Evolutionary conservation across 1,140 invertebrate species (phyloP).

Genomic region (Schlechtendalia chinensis): DNA sequence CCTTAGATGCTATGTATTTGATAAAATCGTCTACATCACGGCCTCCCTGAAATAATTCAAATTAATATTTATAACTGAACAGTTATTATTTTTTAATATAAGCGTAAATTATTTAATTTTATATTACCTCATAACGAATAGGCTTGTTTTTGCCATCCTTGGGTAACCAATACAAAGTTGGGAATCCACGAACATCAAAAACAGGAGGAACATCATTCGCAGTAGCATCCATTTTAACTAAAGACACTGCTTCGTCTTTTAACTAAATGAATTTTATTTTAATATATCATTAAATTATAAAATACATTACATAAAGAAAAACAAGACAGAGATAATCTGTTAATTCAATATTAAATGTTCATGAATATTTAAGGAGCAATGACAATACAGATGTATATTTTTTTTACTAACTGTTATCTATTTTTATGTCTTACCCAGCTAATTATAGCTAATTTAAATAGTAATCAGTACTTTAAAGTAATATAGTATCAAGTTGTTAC

Average conservation of each 20-base stretch:
- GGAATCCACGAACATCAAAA: constrained; percentile 95
- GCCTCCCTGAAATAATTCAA: constrained; percentile 68
- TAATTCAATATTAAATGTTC: too few species aligned
- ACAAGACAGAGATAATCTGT: too few species aligned
- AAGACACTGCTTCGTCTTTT: constrained; percentile 82
- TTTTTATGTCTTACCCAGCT: too few species aligned
- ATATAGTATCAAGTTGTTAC: too few species aligned
- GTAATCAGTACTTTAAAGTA: too few species aligned
- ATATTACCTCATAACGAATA: constrained; percentile 81
- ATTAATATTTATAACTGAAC: constrained; percentile 27
- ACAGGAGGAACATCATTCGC: constrained; percentile 94
- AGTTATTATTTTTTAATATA: background rate
- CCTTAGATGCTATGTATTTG: constrained; percentile 92
- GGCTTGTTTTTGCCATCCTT: constrained; percentile 80
- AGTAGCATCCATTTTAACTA: constrained; percentile 98
- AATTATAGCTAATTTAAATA: too few species aligned
- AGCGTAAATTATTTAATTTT: constrained; percentile 17
- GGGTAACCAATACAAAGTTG: constrained; percentile 93
- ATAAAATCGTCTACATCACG: constrained; percentile 93
- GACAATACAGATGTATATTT: too few species aligned
- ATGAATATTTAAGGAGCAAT: too few species aligned
- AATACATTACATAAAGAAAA: background rate
- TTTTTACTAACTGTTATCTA: too few species aligned
- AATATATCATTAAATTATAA: background rate
- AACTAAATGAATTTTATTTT: constrained; percentile 60